Evolutionary conservation across 2,888 invertebrate species (phyloP).

Genomic region (Zygaena filipendulae): DNA sequence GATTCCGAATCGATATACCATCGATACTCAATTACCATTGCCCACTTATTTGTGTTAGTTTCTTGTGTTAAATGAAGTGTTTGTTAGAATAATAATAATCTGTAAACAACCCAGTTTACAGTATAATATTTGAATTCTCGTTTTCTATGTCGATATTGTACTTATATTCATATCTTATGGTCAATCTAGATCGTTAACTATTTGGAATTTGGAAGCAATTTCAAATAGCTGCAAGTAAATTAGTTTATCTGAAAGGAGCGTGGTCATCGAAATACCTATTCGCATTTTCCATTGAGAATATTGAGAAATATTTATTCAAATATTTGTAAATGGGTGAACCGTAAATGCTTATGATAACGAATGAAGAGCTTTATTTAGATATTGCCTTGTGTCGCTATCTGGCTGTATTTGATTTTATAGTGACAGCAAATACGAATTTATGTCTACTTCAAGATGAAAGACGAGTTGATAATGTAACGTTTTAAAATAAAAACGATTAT

Average conservation of each 20-base stretch:
- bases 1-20: slow-evolving; percentile 21
- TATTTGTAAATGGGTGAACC: slow-evolving; percentile 40
- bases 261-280: too few relatives aligned
- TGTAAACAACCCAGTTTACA: slow-evolving; percentile 32
- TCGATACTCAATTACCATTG: slow-evolving; percentile 19
- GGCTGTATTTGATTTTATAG: too few relatives aligned
- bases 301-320: slow-evolving; percentile 42
- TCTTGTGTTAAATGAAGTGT: too few relatives aligned
- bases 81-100: slow-evolving; percentile 33
- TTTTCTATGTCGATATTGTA: slow-evolving; percentile 28
- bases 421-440: too few relatives aligned
- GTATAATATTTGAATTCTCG: slow-evolving; percentile 39
- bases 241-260: too few relatives aligned
- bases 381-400: too few relatives aligned
- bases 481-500: too few relatives aligned
- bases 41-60: too few relatives aligned
- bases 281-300: slow-evolving; percentile 25
- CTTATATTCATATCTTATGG: slow-evolving; percentile 32
- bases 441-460: too few relatives aligned
- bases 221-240: slow-evolving; percentile 26
- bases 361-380: too few relatives aligned
- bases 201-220: slow-evolving; percentile 45
- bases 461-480: too few relatives aligned
- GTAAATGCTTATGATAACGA: too few relatives aligned
- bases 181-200: slow-evolving; percentile 36